A percentile compares a stretch with the other conserved stretches of the same genome.
These are phyloP conservation scores for Formica aserva DNA, from an alignment of 2,888 invertebrate genomes.

Conservation along the genomic window DNA sequence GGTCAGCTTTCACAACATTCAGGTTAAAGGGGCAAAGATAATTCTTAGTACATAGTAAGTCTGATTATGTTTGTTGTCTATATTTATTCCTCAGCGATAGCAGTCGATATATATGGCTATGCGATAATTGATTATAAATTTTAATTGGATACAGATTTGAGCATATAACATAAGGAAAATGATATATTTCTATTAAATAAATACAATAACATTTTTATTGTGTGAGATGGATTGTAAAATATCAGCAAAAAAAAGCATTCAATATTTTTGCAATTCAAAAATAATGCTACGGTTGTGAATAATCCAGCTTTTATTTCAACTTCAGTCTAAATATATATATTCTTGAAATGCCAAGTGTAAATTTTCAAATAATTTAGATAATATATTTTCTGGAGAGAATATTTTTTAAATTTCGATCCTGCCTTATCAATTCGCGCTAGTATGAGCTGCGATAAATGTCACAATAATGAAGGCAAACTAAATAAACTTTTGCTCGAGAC, in stretches of 20 bases:
- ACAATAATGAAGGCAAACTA: slow-evolving; percentile 19
- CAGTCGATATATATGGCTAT: no score
- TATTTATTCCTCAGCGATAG: slow-evolving; percentile 59
- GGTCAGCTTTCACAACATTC: slow-evolving; percentile 71
- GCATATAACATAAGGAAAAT: slow-evolving; percentile 38
- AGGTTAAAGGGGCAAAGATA: slow-evolving; percentile 67
- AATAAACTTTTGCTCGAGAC: not conserved
- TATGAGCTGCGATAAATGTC: slow-evolving; percentile 8
- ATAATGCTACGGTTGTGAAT: not conserved
- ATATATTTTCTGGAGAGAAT: not conserved
- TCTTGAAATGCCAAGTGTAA: not conserved
- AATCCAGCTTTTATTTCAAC: not conserved
- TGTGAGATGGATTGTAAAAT: slow-evolving; percentile 12
- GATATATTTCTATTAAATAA: slow-evolving; percentile 3
- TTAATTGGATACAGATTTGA: slow-evolving; percentile 56
- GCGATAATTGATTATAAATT: slow-evolving; percentile 51
- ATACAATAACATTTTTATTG: not conserved
- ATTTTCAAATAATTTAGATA: not conserved
- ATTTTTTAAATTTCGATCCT: not conserved
- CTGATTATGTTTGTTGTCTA: slow-evolving; percentile 61
- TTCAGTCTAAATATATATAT: not conserved
- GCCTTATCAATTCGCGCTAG: slow-evolving; percentile 49
- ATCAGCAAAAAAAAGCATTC: not conserved
- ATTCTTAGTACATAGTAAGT: slow-evolving; percentile 52
- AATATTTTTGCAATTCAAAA: not conserved